Conservation (phyloP, 2,888 invertebrate species). For the Andrena trimmerana region DNA sequence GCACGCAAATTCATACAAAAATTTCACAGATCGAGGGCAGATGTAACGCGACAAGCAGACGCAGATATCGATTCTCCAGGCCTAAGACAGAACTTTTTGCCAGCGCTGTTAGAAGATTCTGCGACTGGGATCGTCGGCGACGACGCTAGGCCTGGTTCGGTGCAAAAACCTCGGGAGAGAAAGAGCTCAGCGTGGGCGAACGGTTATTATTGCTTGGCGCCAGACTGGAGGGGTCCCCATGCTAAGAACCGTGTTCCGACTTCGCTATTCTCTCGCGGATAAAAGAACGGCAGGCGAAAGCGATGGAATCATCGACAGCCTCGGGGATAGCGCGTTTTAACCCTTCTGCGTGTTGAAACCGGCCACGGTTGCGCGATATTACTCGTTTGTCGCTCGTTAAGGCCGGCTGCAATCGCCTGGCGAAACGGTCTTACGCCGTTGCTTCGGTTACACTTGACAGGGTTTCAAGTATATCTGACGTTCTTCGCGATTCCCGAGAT, state of each 20-base stretch:
- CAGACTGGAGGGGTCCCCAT: slow-evolving; percentile 71
- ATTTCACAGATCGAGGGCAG: slow-evolving; percentile 7
- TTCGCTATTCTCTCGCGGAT: slow-evolving; percentile 49
- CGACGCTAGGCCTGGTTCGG: slow-evolving; percentile 21
- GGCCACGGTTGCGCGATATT: slow-evolving; percentile 11
- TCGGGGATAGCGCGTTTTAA: slow-evolving; percentile 33
- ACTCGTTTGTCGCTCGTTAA: slow-evolving; percentile 17
- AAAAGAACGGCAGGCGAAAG: slow-evolving; percentile 55
- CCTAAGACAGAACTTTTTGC: slow-evolving; percentile 29
- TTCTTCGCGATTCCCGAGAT: no score
- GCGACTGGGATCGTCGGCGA: slow-evolving; percentile 36
- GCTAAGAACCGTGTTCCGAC: slow-evolving; percentile 62
- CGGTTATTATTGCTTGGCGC: slow-evolving; percentile 82
- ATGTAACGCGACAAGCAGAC: slow-evolving; percentile 36
- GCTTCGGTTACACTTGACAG: no score
- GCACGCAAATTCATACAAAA: slow-evolving; percentile 10
- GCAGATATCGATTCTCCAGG: slow-evolving; percentile 56
- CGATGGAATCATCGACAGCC: slow-evolving; percentile 55
- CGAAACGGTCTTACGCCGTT: not conserved
- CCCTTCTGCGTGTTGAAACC: slow-evolving; percentile 14
- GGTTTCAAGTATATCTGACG: no score
- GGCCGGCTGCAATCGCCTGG: not conserved
- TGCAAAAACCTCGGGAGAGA: slow-evolving; percentile 69
- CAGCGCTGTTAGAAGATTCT: slow-evolving; percentile 21
- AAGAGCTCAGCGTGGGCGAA: slow-evolving; percentile 78